Evolutionary conservation across 2,113 vertebrate genomes (phyloP).

Genomic region (Entelurus aequoreus): DNA sequence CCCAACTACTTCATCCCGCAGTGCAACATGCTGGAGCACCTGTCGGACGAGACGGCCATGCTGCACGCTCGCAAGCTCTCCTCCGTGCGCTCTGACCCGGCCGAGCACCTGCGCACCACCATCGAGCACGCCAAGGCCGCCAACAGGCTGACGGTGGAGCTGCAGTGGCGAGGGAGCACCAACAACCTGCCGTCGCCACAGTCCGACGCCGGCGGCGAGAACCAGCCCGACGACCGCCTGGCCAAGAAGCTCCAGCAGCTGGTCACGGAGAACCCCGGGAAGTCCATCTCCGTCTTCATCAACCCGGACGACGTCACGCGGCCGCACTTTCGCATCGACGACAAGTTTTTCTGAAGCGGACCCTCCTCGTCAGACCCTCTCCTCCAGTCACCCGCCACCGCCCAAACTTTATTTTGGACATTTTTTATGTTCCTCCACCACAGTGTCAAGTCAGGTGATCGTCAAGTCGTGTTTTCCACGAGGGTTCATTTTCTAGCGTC

Average conservation of each 20-base stretch:
- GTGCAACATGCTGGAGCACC: slow-evolving; percentile 97
- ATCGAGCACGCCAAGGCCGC: slow-evolving; percentile 91
- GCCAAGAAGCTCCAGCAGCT: slow-evolving; percentile 98
- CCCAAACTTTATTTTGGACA: slow-evolving; percentile 29
- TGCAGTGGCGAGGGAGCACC: slow-evolving; percentile 80
- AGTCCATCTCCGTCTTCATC: slow-evolving; percentile 98
- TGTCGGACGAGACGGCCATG: slow-evolving; percentile 84
- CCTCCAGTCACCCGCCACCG: slow-evolving; percentile 16
- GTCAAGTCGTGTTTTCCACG: slow-evolving; percentile 51
- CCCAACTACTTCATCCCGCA: slow-evolving; percentile 98
- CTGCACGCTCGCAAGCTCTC: slow-evolving; percentile 88
- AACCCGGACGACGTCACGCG: slow-evolving; percentile 95
- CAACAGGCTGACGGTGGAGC: slow-evolving; percentile 83
- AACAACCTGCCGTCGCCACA: slow-evolving; percentile 80
- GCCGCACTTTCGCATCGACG: slow-evolving; percentile 96
- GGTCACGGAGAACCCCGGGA: slow-evolving; percentile 95
- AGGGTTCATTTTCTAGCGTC: slow-evolving; percentile 43
- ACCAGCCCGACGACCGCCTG: slow-evolving; percentile 87
- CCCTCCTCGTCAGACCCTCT: not conserved
- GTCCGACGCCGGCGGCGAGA: slow-evolving; percentile 77
- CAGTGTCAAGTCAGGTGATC: slow-evolving; percentile 46
- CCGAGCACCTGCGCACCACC: slow-evolving; percentile 89
- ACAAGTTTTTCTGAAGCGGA: slow-evolving; percentile 92
- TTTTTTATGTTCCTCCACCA: slow-evolving; percentile 42
- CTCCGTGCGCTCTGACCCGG: slow-evolving; percentile 88